These are phyloP conservation scores for Orthochromis indermauri DNA, from an alignment of 2,113 vertebrate species.

Conservation along the genomic window DNA sequence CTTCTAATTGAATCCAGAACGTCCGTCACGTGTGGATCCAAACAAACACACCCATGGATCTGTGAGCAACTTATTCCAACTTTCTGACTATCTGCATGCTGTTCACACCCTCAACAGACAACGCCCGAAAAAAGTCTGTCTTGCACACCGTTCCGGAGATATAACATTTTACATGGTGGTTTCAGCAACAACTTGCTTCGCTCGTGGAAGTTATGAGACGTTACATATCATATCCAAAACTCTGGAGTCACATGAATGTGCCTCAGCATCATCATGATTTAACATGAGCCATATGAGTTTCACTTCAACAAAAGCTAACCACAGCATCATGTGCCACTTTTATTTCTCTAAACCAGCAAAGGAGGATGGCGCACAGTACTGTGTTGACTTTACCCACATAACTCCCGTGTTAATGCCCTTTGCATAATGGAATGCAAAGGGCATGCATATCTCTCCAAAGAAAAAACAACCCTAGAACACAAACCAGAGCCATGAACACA, in stretches of 20 bases:
- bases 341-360: not conserved
- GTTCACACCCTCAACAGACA: conserved; percentile 49
- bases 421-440: conserved; percentile 1
- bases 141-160: not conserved
- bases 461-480: not conserved
- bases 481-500: conserved; percentile 28
- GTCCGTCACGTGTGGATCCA: conserved; percentile 45
- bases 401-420: conserved; percentile 3
- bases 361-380: not conserved
- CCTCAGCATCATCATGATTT: not conserved
- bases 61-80: conserved; percentile 37
- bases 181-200: not conserved
- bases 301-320: conserved; percentile 1
- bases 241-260: not conserved
- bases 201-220: not conserved
- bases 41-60: conserved; percentile 59
- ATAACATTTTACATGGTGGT: not conserved
- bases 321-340: not conserved
- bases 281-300: not conserved
- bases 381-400: conserved; percentile 9
- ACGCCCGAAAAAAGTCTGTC: conserved; percentile 40
- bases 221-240: not conserved
- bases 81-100: conserved; percentile 41
- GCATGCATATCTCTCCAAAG: conserved; percentile 16
- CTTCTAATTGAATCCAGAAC: conserved; percentile 54